Conservation (phyloP, 1,140 invertebrate species). For the Hestina assimilis region DNA sequence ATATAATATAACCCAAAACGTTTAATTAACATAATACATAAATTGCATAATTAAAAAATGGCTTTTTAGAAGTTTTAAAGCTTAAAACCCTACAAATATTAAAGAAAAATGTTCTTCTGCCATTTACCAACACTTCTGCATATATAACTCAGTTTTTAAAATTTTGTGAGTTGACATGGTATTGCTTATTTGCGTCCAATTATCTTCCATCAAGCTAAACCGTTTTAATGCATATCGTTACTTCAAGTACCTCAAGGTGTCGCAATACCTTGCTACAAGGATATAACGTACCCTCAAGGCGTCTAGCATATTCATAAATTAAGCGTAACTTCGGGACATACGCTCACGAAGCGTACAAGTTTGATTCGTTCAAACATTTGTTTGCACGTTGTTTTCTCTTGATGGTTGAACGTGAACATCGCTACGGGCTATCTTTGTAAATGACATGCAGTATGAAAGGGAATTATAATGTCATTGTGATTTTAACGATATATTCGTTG, state of each 20-base stretch:
- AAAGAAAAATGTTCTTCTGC: too few species aligned
- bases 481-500: not conserved
- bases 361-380: slow-evolving; percentile 35
- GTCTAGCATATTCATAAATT: slow-evolving; percentile 35
- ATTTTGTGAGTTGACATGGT: too few species aligned
- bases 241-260: not conserved
- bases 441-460: slow-evolving; percentile 1
- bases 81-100: too few species aligned
- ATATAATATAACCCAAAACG: too few species aligned
- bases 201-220: not conserved
- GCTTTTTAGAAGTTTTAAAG: too few species aligned
- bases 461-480: not conserved
- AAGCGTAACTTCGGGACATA: slow-evolving; percentile 28
- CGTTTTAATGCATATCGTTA: too few species aligned
- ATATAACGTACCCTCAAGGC: slow-evolving; percentile 20
- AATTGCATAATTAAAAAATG: too few species aligned
- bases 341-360: slow-evolving; percentile 23
- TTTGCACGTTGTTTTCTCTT: slow-evolving; percentile 26
- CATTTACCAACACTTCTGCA: too few species aligned
- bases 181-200: not conserved
- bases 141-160: too few species aligned
- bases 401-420: slow-evolving; percentile 19
- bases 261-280: slow-evolving; percentile 4
- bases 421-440: slow-evolving; percentile 14
- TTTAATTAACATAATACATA: too few species aligned